Evolutionary conservation across 2,797 vertebrate genomes (phyloP), one percentile per base, ranked within the genome.

Genomic region (Helarctos malayanus): DNA sequence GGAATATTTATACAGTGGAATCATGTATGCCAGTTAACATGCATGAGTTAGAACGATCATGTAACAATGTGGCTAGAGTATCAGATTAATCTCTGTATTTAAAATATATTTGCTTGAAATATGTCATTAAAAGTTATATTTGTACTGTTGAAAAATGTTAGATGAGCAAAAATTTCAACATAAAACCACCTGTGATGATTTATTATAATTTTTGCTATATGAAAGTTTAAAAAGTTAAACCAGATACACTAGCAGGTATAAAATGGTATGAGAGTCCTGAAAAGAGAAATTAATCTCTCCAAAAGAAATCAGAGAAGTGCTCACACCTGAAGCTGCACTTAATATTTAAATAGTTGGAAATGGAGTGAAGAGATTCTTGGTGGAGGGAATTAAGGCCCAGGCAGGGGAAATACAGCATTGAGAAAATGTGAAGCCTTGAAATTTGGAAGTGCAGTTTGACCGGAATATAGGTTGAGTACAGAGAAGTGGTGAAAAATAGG

Each of bases 91-190:
- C n/a, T 47, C 16, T 85, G 5, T 59, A 45, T 47, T 92, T 82
- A 29, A 92, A 52, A 65, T 92, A 81, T 63, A 41, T 97, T 89
- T 84, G 27, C 21, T 94, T 92, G 63, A 79, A 86, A 71, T 80
- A 79, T 19, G 19, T 49, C 32, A 49, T 57, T 76, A 23, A 59
- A 94, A 82, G 78, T 47, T 83, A 45, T 16, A 80, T 27, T 45
- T 73, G 13, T 27, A 68, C 35, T 54, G 15, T 49, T 59, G 38
- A 78, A 78, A 61, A 78, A 45, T 78, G 12, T 73, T 68, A n/a
- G 47, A 15, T 71, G 84, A 68, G 52, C 29, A 76, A 90, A 13
- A 78, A 29, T 56, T 85, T 68, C 56, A 79, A 49, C 73, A 63
- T 73, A 90, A 94, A 91, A 92, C 5, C 18, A 82, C 92, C 45